Conservation (phyloP, 1,140 invertebrate genomes). For the Pachyrhynchus sulphureomaculatus region DNA sequence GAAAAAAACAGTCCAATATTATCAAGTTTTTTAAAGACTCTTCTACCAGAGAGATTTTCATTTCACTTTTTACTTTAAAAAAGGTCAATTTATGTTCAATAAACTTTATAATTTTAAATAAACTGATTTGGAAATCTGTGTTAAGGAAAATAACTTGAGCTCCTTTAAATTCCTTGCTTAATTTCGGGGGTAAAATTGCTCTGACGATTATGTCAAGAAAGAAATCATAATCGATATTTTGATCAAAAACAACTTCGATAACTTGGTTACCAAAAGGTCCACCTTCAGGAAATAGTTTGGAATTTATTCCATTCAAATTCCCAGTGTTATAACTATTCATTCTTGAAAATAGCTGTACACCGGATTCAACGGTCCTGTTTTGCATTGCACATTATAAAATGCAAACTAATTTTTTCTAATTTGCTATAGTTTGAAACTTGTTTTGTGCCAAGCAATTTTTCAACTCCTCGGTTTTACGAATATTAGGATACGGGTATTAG, state of each 20-base stretch:
- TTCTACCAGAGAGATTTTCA: constrained; percentile 18
- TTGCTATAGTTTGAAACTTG: too few relatives aligned
- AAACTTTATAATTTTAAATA: constrained; percentile 35
- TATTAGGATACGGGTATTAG: too few relatives aligned
- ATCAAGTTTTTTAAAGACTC: constrained; percentile 22
- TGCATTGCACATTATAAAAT: too few relatives aligned
- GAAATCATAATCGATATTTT: constrained; percentile 19
- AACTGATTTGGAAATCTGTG: constrained; percentile 32
- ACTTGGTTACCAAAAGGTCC: constrained; percentile 26
- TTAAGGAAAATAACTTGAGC: constrained; percentile 26
- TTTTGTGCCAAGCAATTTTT: too few relatives aligned
- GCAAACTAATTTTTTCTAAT: too few relatives aligned
- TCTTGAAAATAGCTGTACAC: constrained; percentile 34
- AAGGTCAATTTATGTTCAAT: constrained; percentile 28
- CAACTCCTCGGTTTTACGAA: too few relatives aligned
- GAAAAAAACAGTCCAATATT: constrained; percentile 32
- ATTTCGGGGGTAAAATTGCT: constrained; percentile 22
- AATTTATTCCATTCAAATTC: constrained; percentile 24
- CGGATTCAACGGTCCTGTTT: constrained; percentile 29
- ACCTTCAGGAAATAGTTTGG: constrained; percentile 27
- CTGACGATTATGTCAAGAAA: constrained; percentile 33
- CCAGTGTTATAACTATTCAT: constrained; percentile 13
- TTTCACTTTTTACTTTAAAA: constrained; percentile 8
- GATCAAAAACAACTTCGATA: constrained; percentile 25
- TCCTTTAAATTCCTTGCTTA: constrained; percentile 24